Conservation (phyloP, 2,888 invertebrate species). For the Mesorhabditis spiculigera region DNA sequence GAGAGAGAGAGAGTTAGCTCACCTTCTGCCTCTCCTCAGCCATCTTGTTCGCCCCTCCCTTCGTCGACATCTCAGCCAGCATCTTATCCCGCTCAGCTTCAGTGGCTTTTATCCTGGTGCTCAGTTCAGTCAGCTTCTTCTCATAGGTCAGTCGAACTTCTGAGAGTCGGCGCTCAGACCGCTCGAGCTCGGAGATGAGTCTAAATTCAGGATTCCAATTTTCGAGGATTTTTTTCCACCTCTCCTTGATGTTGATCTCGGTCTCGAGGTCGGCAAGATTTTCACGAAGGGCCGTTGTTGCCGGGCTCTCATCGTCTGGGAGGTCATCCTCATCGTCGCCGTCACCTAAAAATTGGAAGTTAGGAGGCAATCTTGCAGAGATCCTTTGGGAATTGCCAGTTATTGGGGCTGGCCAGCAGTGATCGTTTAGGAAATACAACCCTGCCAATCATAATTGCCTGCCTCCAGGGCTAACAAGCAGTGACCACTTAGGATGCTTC, state of each 20-base stretch:
- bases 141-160: conserved; percentile 60
- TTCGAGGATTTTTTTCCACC: conserved; percentile 57
- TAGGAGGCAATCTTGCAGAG: too few relatives aligned
- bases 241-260: conserved; percentile 89
- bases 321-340: conserved; percentile 19
- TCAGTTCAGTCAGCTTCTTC: conserved; percentile 41
- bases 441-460: too few relatives aligned
- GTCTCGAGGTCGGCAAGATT: conserved; percentile 84
- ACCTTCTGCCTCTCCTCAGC: conserved; percentile 15
- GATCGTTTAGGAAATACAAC: too few relatives aligned
- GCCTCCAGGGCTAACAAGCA: too few relatives aligned
- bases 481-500: too few relatives aligned
- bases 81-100: conserved; percentile 45
- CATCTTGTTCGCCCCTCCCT: conserved; percentile 14
- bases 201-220: conserved; percentile 7
- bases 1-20: too few relatives aligned
- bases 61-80: conserved; percentile 22
- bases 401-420: too few relatives aligned
- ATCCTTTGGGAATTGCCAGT: too few relatives aligned
- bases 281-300: conserved; percentile 63
- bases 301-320: conserved; percentile 5
- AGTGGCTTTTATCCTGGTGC: conserved; percentile 31
- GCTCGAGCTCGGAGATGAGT: conserved; percentile 86
- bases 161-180: conserved; percentile 79
- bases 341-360: conserved; percentile 7